These are phyloP conservation scores for Lasiurus borealis DNA, from an alignment of 2,113 vertebrate species.

Conservation along the genomic window DNA sequence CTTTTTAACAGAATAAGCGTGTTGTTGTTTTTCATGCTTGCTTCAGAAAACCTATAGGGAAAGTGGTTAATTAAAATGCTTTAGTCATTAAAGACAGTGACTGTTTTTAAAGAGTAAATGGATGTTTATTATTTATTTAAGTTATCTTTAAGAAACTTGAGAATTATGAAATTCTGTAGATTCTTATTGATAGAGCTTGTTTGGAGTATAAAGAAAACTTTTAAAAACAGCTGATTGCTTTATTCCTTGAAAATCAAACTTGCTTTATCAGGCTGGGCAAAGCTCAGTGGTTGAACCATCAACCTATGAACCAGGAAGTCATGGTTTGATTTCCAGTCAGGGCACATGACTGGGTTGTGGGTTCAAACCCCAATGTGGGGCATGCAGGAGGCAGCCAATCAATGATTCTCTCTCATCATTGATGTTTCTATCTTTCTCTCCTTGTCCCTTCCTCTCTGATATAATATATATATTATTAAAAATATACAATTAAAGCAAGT, in stretches of 20 bases:
- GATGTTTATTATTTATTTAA: background rate
- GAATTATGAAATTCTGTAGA: background rate
- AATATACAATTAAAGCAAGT: no score
- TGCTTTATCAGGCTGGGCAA: background rate
- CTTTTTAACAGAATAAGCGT: background rate
- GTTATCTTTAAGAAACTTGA: background rate
- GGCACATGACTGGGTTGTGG: no score
- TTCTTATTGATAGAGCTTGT: background rate
- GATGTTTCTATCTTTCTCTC: no score
- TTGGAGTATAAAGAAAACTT: background rate
- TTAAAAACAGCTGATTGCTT: background rate
- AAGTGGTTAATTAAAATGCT: background rate
- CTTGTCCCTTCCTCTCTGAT: no score
- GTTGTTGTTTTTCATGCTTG: background rate
- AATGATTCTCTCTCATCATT: no score
- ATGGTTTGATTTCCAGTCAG: no score
- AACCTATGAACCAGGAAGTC: no score
- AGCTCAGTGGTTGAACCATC: no score
- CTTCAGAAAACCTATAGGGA: background rate
- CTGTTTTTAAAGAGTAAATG: background rate
- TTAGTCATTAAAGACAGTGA: background rate
- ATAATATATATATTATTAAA: no score
- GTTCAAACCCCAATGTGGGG: no score
- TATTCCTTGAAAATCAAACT: constrained; percentile 14
- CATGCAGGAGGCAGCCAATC: no score